Percentiles rank a stretch among this genome's conserved stretches.
Conservation (phyloP, 2,888 invertebrate genomes). For the Epinotia nisella region DNA sequence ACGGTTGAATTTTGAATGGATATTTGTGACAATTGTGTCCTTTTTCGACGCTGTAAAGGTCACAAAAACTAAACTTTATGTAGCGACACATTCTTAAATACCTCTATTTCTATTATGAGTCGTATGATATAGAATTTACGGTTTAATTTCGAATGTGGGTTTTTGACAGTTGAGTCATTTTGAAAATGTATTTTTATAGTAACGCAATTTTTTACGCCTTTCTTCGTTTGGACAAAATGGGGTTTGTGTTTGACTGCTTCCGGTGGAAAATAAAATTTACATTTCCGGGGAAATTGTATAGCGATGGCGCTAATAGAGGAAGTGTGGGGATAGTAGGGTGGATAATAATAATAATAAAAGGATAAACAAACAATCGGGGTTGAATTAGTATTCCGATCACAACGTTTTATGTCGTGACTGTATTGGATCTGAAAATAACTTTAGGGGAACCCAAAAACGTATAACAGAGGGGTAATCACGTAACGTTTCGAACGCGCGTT, state of each 20-base stretch:
- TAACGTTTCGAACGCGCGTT: too few species aligned
- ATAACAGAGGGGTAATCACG: too few species aligned
- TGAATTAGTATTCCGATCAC: neutral
- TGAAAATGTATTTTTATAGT: neutral
- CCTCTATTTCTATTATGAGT: neutral
- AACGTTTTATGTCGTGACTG: neutral
- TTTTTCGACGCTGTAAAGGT: neutral
- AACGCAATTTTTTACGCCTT: neutral
- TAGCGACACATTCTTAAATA: neutral
- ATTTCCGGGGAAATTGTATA: constrained; percentile 9
- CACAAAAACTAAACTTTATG: neutral
- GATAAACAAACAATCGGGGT: neutral
- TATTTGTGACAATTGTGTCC: neutral
- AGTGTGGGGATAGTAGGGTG: neutral
- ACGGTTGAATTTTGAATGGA: neutral
- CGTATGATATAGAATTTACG: neutral
- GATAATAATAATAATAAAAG: neutral
- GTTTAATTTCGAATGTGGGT: neutral
- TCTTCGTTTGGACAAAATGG: neutral
- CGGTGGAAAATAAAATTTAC: constrained; percentile 21
- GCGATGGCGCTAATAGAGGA: constrained; percentile 7
- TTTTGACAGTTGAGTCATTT: neutral
- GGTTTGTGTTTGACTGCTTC: neutral
- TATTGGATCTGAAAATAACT: neutral
- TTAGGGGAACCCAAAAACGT: neutral